Evolutionary conservation across 2,797 vertebrate species (phyloP).

Genomic region (Crenuchus spilurus): DNA sequence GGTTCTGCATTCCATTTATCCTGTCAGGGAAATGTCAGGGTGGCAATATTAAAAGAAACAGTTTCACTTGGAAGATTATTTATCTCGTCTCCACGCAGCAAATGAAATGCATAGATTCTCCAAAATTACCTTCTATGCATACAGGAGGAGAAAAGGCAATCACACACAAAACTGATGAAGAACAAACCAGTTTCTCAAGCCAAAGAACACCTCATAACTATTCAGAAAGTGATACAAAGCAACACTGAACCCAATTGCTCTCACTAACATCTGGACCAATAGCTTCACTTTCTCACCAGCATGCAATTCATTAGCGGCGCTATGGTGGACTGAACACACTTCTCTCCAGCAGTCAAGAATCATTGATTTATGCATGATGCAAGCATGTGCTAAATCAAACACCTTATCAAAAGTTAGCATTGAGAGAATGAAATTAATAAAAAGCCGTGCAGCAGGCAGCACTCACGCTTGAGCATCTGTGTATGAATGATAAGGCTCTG

Average conservation of each 20-base stretch:
- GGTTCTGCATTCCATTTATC: conserved; percentile 39
- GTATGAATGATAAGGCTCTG: conserved; percentile 59
- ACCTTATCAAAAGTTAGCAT: conserved; percentile 44
- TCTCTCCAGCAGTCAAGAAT: conserved; percentile 56
- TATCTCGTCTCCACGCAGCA: conserved; percentile 21
- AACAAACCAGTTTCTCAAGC: conserved; percentile 20
- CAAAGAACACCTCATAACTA: conserved; percentile 8
- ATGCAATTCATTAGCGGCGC: conserved; percentile 49
- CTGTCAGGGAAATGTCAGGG: conserved; percentile 30
- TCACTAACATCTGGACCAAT: conserved; percentile 43
- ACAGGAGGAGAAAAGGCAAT: conserved; percentile 29
- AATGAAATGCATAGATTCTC: conserved; percentile 48
- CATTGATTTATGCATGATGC: conserved; percentile 59
- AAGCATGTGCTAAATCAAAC: conserved; percentile 39
- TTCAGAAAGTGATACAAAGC: conserved; percentile 24
- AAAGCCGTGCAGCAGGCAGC: neutral
- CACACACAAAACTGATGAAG: conserved; percentile 10
- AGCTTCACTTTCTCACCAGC: conserved; percentile 42
- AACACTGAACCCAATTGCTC: conserved; percentile 38
- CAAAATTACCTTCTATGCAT: conserved; percentile 18
- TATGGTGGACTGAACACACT: conserved; percentile 35
- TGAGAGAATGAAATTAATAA: conserved; percentile 44
- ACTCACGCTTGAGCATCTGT: conserved; percentile 40
- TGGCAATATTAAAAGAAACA: conserved; percentile 20
- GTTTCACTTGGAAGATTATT: conserved; percentile 36